Evolutionary conservation across 1,140 invertebrate species (phyloP).

Genomic region (Periplaneta americana): DNA sequence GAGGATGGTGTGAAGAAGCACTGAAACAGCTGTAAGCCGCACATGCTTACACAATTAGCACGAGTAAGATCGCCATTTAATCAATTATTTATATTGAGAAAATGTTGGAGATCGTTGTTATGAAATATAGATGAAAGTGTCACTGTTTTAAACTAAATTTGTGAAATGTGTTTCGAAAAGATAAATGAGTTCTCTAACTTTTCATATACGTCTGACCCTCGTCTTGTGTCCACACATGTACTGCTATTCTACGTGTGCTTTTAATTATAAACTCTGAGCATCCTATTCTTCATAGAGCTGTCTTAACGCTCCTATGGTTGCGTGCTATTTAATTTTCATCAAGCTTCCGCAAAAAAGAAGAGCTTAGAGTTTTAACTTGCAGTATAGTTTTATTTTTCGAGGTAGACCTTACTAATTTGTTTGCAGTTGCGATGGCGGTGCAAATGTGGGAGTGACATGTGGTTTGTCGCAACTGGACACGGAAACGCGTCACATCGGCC

Average conservation of each 20-base stretch:
- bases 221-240: background rate
- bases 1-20: no score
- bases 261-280: no score
- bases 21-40: no score
- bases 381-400: background rate
- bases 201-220: background rate
- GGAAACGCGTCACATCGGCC: background rate
- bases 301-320: background rate
- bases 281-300: background rate
- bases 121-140: no score
- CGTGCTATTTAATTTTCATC: background rate
- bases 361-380: background rate
- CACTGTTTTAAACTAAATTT: no score
- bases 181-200: background rate
- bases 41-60: no score
- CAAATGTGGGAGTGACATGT: background rate
- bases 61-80: no score
- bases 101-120: no score
- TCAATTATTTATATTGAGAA: no score
- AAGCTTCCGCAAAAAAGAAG: no score
- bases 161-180: background rate
- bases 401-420: background rate
- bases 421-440: background rate
- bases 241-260: background rate
- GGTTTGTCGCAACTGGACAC: background rate